Evolutionary conservation across 2,113 vertebrate species (phyloP), one percentile per base, ranked within the genome.

Genomic region (Trochalopteron elliotii): DNA sequence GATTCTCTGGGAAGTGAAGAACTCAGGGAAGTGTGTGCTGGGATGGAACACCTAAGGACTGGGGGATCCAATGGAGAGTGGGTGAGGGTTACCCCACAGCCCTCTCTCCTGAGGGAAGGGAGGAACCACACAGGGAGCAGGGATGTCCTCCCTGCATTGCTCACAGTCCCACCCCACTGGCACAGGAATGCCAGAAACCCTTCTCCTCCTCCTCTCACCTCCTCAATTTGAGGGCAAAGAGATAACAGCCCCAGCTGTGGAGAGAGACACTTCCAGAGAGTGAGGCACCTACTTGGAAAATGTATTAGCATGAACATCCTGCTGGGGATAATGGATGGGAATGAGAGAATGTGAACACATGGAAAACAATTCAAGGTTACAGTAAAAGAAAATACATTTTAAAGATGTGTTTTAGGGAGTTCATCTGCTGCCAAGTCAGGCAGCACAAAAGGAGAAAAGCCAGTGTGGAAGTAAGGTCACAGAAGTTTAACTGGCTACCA

Each of bases 341-440:
- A 57, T 5, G 64, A 70, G 17, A 74, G 63, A 74, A 83, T 2
- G n/a, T 0, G 2, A 86, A 68, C 76, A 81, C 31, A 31, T 1
- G 60, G 93, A 90, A 94, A 96, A 94, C 71, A 70, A 52, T 37
- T 89, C 90, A 93, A 57, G 52, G 69, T 30, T 81, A 60, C 19
- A 60, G 33, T 12, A 53, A 40, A 81, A 79, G 79, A 95, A 96
- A 94, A 91, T 37, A 68, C 20, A 59, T 94, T 93, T 88, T 44
- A 60, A 70, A 83, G 74, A 27, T 69, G 57, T 33, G 13, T 88
- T 95, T 70, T 45, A 27, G 49, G 61, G 61, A 49, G 49, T 74
- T 61, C 61, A 80, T 40, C 35, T 24, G 14, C 71, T 83, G 90
- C 94, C 87, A 97, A 80, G 60, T 88, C 87, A 90, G 82, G 59